Evolutionary conservation across 2,888 invertebrate genomes (phyloP).

Genomic region (Myopa testacea): DNA sequence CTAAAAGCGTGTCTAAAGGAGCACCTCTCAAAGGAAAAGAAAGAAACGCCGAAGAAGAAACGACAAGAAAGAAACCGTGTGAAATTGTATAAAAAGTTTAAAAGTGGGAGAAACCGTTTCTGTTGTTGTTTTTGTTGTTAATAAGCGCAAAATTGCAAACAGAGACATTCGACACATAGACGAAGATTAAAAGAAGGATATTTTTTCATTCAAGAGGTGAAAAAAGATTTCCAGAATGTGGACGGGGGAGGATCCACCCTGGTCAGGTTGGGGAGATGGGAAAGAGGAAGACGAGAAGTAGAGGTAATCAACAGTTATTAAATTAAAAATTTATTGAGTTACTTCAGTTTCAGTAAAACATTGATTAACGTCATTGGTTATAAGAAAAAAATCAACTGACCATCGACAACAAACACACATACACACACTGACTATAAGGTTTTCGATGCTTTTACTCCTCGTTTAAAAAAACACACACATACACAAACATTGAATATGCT

Average conservation of each 20-base stretch:
- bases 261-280: background rate
- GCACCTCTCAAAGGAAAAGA: too few relatives aligned
- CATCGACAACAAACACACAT: constrained; percentile 18
- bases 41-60: too few relatives aligned
- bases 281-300: background rate
- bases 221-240: too few relatives aligned
- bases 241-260: too few relatives aligned
- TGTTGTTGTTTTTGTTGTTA: background rate
- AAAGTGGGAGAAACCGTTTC: background rate
- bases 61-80: background rate
- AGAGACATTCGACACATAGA: background rate
- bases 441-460: too few relatives aligned
- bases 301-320: background rate
- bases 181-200: background rate
- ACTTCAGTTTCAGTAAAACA: constrained; percentile 8
- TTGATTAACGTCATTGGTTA: constrained; percentile 15
- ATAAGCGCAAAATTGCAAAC: background rate
- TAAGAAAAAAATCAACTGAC: constrained; percentile 3
- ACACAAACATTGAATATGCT: background rate
- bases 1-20: background rate
- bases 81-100: background rate
- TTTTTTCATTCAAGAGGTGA: too few relatives aligned
- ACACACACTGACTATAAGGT: too few relatives aligned
- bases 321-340: constrained; percentile 30
- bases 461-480: too few relatives aligned